Conservation (phyloP, 1,140 invertebrate species). For the Brachionus manjavacas region DNA sequence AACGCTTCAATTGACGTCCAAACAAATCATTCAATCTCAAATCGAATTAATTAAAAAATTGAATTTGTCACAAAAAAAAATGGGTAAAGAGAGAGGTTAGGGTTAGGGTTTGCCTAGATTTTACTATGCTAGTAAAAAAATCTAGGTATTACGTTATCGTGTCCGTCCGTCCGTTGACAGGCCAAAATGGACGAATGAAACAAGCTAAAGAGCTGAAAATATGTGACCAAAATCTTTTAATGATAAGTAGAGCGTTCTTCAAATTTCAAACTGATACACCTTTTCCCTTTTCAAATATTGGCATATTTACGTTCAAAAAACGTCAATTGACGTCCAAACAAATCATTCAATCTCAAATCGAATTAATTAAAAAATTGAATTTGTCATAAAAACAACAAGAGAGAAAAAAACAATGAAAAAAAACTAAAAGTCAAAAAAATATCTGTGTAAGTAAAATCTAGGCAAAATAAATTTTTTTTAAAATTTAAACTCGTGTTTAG, state of each 20-base stretch:
- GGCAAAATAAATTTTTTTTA: not conserved
- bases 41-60: too few relatives aligned
- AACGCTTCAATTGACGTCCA: too few relatives aligned
- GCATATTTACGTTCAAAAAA: not conserved
- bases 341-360: not conserved
- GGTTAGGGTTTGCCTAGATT: too few relatives aligned
- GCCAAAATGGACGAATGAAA: too few relatives aligned
- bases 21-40: too few relatives aligned
- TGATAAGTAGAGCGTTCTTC: not conserved
- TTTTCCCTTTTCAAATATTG: not conserved
- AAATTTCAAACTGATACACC: too few relatives aligned
- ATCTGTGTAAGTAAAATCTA: not conserved
- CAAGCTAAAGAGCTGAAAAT: not conserved
- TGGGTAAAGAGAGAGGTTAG: not conserved
- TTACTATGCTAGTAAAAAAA: too few relatives aligned
- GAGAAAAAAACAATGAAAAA: too few relatives aligned
- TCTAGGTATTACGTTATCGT: too few relatives aligned
- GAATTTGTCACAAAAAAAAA: too few relatives aligned
- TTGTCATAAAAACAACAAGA: not conserved
- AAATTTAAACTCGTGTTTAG: not conserved
- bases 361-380: not conserved
- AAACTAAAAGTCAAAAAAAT: too few relatives aligned
- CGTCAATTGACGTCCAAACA: not conserved
- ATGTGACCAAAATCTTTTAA: not conserved
- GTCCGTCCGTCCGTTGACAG: not conserved